phyloP scores from a whole-genome alignment of 1,140 invertebrate species.

The Drosophila novamexicana region DNA sequence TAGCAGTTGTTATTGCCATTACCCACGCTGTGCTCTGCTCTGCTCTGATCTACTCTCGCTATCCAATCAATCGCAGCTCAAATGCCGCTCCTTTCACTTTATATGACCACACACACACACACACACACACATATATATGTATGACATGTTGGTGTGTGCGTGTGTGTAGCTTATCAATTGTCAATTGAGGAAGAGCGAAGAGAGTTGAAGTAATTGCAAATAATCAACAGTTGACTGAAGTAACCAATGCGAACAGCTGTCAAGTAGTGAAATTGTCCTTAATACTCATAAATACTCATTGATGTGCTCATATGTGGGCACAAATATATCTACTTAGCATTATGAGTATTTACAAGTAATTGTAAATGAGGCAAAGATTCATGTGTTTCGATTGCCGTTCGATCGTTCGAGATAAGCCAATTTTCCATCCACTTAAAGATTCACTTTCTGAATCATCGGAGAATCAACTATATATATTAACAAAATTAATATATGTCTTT shows the following conservation, averaged over 20 bases:
- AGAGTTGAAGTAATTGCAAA: constrained; percentile 70
- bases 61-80: constrained; percentile 52
- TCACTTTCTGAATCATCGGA: background rate
- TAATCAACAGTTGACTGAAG: constrained; percentile 25
- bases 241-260: constrained; percentile 30
- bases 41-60: constrained; percentile 55
- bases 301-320: constrained; percentile 4
- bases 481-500: too few species aligned
- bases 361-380: background rate
- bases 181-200: constrained; percentile 73
- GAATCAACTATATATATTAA: too few species aligned
- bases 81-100: constrained; percentile 73
- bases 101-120: constrained; percentile 29
- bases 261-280: constrained; percentile 81
- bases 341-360: background rate
- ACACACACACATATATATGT: background rate
- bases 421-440: background rate
- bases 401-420: constrained; percentile 1
- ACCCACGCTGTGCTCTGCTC: constrained; percentile 42
- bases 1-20: constrained; percentile 16
- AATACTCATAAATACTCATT: constrained; percentile 38
- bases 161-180: constrained; percentile 60
- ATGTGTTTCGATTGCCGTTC: constrained; percentile 3
- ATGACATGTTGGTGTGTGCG: background rate
- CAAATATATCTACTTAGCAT: background rate